Evolutionary conservation across 2,797 vertebrate genomes (phyloP).

Genomic region (Acropternis orthonyx): DNA sequence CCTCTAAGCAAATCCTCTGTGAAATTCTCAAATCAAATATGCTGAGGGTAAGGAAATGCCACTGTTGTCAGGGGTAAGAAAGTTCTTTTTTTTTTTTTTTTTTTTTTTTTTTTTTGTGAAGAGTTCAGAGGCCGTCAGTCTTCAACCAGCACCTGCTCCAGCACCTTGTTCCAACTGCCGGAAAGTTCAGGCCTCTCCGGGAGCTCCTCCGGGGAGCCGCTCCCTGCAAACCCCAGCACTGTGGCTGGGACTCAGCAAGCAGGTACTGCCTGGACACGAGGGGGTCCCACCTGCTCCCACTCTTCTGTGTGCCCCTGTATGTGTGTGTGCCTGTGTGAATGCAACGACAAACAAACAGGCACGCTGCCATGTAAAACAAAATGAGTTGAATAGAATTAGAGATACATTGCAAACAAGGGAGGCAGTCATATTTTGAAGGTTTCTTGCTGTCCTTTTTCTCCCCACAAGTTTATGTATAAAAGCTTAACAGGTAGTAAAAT

Average conservation of each 20-base stretch:
- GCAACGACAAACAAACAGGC: not conserved
- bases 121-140: slow-evolving; percentile 82
- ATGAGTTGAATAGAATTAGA: not conserved
- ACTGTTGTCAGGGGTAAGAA: not conserved
- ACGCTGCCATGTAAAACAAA: not conserved
- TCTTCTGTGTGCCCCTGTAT: not conserved
- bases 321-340: not conserved
- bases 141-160: slow-evolving; percentile 70
- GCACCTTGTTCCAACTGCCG: slow-evolving; percentile 64
- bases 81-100: slow-evolving; percentile 23
- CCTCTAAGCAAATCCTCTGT: not conserved
- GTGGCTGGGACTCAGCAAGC: slow-evolving; percentile 65
- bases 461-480: not conserved
- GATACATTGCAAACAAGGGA: not conserved
- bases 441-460: fast-evolving
- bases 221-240: slow-evolving; percentile 38
- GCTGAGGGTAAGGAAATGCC: not conserved
- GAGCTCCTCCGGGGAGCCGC: slow-evolving; percentile 38
- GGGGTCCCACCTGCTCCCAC: not conserved
- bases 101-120: slow-evolving; percentile 43
- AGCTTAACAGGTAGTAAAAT: not conserved
- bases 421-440: not conserved
- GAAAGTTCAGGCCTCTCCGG: slow-evolving; percentile 71
- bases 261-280: slow-evolving; percentile 56
- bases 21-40: not conserved